Percentiles rank a stretch among this genome's conserved stretches.
Conservation (phyloP, 2,888 invertebrate species). For the Amblyjoppa fuscipennis region DNA sequence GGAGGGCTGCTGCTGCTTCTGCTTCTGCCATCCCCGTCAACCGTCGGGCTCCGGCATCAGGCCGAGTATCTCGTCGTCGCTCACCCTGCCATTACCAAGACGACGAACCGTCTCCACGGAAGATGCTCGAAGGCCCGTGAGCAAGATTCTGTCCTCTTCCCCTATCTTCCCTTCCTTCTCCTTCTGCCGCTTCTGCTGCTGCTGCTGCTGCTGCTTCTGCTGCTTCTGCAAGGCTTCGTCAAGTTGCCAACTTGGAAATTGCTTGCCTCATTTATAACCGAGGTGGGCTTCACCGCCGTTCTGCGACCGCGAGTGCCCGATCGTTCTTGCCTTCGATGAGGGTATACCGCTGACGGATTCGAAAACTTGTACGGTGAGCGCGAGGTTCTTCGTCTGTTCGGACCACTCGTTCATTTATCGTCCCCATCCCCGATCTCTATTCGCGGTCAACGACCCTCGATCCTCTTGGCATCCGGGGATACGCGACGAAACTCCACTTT, state of each 20-base stretch:
- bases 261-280: conserved; percentile 82
- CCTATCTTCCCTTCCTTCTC: conserved; percentile 23
- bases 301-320: conserved; percentile 73
- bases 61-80: conserved; percentile 58
- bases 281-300: conserved; percentile 40
- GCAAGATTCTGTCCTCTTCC: conserved; percentile 16
- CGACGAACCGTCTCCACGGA: conserved; percentile 49
- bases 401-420: conserved; percentile 19
- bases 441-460: neutral
- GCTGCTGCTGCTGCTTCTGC: conserved; percentile 51
- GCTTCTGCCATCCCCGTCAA: conserved; percentile 54
- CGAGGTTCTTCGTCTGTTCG: neutral
- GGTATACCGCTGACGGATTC: conserved; percentile 64
- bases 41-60: conserved; percentile 69
- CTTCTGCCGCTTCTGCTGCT: conserved; percentile 37
- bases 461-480: neutral
- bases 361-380: conserved; percentile 42
- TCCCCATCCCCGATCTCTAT: neutral
- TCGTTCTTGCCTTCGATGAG: conserved; percentile 69
- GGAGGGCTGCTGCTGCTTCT: conserved; percentile 45
- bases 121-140: conserved; percentile 47
- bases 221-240: conserved; percentile 73
- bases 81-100: conserved; percentile 42
- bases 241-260: conserved; percentile 82
- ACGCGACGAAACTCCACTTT: neutral